Evolutionary conservation across 2,888 invertebrate species (phyloP).

Genomic region (Tortricodes alternella): DNA sequence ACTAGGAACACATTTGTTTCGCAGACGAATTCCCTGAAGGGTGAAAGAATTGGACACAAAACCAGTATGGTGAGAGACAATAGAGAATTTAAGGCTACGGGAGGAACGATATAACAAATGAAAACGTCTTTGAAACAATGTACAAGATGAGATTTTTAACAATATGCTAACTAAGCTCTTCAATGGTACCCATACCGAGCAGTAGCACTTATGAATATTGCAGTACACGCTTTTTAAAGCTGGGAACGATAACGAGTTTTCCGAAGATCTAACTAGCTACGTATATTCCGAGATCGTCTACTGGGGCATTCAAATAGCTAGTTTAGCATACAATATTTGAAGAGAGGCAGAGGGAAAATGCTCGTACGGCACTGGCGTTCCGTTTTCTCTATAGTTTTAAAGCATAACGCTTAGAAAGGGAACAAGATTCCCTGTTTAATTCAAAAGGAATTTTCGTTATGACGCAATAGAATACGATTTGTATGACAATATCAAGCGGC

Average conservation of each 20-base stretch:
- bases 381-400: constrained; percentile 13
- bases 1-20: too few relatives aligned
- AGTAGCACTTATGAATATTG: constrained; percentile 25
- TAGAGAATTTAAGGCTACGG: too few relatives aligned
- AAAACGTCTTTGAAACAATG: too few relatives aligned
- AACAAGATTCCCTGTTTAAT: constrained; percentile 1
- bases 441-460: not conserved
- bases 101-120: too few relatives aligned
- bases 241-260: constrained; percentile 43
- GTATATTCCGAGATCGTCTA: constrained; percentile 28
- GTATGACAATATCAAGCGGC: not conserved
- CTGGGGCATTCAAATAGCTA: constrained; percentile 58
- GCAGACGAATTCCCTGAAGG: too few relatives aligned
- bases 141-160: not conserved
- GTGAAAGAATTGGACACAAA: too few relatives aligned
- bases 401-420: not conserved
- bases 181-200: constrained; percentile 1
- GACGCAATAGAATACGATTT: not conserved
- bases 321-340: constrained; percentile 59
- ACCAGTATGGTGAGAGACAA: too few relatives aligned
- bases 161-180: not conserved
- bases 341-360: constrained; percentile 24
- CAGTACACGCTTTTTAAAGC: constrained; percentile 46
- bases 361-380: constrained; percentile 9
- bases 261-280: constrained; percentile 47